Percentiles rank a stretch among this genome's conserved stretches.
Conservation (phyloP, 2,113 vertebrate species). For the Sphyrna mokarran region DNA sequence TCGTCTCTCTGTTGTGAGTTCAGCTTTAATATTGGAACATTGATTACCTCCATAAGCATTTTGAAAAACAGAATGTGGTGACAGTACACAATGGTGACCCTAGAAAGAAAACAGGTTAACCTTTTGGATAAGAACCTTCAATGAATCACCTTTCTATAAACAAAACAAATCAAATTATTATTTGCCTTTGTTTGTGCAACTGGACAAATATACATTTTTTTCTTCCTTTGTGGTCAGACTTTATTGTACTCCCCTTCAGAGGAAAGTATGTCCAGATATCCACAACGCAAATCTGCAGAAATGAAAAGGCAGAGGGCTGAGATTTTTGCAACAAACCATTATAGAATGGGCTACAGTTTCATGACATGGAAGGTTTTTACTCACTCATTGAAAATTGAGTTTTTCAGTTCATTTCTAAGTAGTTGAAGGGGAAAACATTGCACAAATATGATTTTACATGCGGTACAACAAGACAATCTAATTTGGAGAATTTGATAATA, state of each 20-base stretch:
- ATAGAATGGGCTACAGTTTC: background rate
- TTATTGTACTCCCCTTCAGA: background rate
- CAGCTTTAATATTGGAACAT: background rate
- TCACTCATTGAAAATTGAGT: background rate
- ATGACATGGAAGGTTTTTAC: background rate
- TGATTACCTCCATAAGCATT: background rate
- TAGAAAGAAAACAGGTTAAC: background rate
- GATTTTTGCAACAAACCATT: background rate
- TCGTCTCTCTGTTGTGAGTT: background rate
- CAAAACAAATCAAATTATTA: background rate
- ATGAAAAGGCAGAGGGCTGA: background rate
- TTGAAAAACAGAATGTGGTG: background rate
- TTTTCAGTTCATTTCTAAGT: background rate
- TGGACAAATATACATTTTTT: background rate
- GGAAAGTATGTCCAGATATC: background rate
- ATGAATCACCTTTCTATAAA: background rate
- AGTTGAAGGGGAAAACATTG: background rate
- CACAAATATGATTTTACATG: background rate
- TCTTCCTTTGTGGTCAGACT: background rate
- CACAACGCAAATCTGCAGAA: background rate
- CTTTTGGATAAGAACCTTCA: background rate
- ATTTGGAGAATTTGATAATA: background rate
- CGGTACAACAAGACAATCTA: background rate
- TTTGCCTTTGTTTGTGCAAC: background rate
- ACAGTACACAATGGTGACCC: background rate